These are phyloP conservation scores for Armadillidium nasatum DNA, from an alignment of 1,140 invertebrate genomes.

Conservation along the genomic window DNA sequence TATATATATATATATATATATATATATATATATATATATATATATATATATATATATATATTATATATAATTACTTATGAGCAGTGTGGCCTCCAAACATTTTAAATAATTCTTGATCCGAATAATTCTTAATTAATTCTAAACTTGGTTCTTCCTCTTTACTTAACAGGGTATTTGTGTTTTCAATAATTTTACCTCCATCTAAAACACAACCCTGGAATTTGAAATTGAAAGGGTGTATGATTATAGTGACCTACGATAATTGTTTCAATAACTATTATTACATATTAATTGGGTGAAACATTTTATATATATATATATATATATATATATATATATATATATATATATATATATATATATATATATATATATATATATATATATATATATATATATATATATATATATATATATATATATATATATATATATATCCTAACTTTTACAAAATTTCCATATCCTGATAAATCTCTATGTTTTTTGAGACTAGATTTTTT, in stretches of 20 bases:
- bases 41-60: background rate
- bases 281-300: too few species aligned
- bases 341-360: too few species aligned
- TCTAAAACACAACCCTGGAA: slow-evolving; percentile 1
- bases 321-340: too few species aligned
- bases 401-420: slow-evolving; percentile 13
- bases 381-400: background rate
- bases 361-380: too few species aligned
- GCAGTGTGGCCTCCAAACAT: background rate
- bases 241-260: too few species aligned
- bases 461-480: background rate
- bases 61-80: background rate
- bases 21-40: slow-evolving; percentile 3
- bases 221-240: background rate
- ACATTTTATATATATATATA: too few species aligned
- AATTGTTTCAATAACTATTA: too few species aligned
- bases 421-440: background rate
- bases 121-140: background rate
- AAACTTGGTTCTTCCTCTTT: background rate
- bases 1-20: background rate
- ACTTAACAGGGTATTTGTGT: background rate
- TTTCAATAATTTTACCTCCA: background rate
- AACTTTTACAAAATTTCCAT: background rate
- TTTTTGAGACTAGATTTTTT: background rate
- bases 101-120: background rate